Evolutionary conservation across 2,113 vertebrate genomes (phyloP).

Genomic region (Actenoides hombroni): DNA sequence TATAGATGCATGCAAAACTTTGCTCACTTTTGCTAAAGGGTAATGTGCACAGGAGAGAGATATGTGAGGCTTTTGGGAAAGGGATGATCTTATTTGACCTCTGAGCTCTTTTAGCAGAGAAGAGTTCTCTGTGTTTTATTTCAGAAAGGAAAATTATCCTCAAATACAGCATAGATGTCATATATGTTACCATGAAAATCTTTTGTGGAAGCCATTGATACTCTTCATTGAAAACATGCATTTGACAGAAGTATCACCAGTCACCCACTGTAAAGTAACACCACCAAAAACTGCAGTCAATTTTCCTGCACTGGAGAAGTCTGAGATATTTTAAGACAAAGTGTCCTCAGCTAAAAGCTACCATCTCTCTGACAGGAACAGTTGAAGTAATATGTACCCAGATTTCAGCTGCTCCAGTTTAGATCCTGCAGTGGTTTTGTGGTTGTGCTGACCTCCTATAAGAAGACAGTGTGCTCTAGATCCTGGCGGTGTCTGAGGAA

Average conservation of each 20-base stretch:
- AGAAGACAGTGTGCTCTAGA: background rate
- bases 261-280: background rate
- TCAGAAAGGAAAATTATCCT: background rate
- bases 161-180: background rate
- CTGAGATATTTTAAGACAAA: background rate
- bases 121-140: background rate
- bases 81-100: background rate
- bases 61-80: background rate
- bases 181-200: background rate
- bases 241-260: background rate
- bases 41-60: fast-evolving
- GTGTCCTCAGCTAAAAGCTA: background rate
- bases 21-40: background rate
- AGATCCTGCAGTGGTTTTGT: background rate
- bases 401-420: background rate
- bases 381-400: background rate
- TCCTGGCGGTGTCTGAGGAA: background rate
- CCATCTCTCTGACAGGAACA: background rate
- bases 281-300: background rate
- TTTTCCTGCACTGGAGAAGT: background rate
- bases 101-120: background rate
- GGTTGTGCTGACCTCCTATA: background rate
- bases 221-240: background rate
- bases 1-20: background rate
- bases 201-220: background rate